Base-by-base conservation (phyloP, 2,797 vertebrate species). In the Pelochelys cantorii region DNA sequence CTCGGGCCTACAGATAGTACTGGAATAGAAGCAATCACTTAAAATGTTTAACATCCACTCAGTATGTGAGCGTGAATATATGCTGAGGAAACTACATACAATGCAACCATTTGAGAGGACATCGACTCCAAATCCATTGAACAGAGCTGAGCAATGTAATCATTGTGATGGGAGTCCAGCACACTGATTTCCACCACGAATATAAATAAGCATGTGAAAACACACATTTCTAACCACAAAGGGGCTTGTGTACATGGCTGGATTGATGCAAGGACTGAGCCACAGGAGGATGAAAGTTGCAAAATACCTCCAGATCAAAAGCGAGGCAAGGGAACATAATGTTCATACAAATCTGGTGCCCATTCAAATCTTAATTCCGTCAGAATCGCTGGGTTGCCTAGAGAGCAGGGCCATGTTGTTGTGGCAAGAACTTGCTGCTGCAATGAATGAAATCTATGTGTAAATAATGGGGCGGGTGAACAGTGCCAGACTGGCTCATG, bases 151-250 rank as follows among this genome's bases (percentile, higher is more conserved):
- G 13, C 4, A 81, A 7, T 1, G 0, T n/a, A 22, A 25, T 15
- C n/a, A 20, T 71, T 65, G 48, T 86, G 54, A 80, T 90, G 13
- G 3, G n/a, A 20, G 3, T 83, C 34, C 34, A 29, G 59, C 53
- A 75, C 27, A 57, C 42, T 42, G 25, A 65, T 54, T 91, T 96
- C 79, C 31, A 37, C 68, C 82, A 10, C 59, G 20, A 71, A 80
- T 81, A n/a, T 60, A 71, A 86, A 94, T 65, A 85, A 84, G 83
- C 79, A 84, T 83, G 86, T 90, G 78, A 85, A 91, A 87, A 37
- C 23, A 84, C 65, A 54, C 78, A 31, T 81, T 48, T 71, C 5
- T 57, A 1, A 22, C 85, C 94, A 59, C 82, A 88, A 81, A 68
- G 85, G 17, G 3, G 1, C 84, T 23, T 62, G n/a, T 86, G n/a